phyloP scores from a whole-genome alignment of 2,797 vertebrate species.

The Pagetopsis macropterus region DNA sequence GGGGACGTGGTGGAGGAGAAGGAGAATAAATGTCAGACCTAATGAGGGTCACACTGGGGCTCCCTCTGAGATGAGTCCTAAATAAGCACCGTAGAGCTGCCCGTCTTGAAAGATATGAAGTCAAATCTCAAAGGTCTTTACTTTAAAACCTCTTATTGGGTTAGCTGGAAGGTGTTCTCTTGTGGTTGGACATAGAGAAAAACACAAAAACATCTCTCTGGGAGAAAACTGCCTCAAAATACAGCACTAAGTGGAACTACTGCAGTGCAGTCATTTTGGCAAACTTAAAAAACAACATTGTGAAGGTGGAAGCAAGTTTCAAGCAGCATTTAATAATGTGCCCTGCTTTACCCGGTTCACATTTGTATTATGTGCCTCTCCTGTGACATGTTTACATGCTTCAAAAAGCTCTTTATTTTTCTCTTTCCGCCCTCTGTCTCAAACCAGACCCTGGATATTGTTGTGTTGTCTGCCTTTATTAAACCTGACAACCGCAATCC shows the following conservation, averaged over 20 bases:
- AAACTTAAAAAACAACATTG: background rate
- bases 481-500: too few relatives aligned
- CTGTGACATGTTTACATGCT: too few relatives aligned
- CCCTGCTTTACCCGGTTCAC: background rate
- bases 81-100: background rate
- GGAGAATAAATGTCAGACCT: constrained; percentile 4
- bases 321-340: too few relatives aligned
- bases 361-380: too few relatives aligned
- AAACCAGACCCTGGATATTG: too few relatives aligned
- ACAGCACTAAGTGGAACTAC: background rate
- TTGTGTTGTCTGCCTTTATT: too few relatives aligned
- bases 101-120: too few relatives aligned
- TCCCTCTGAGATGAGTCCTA: constrained; percentile 1
- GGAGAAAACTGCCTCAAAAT: background rate
- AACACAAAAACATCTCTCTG: background rate
- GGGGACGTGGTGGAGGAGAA: constrained; percentile 13
- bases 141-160: background rate
- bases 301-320: background rate
- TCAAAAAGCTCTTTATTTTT: too few relatives aligned
- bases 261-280: constrained; percentile 3
- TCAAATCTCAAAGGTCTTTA: too few relatives aligned
- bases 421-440: background rate
- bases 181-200: background rate
- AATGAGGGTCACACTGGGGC: background rate
- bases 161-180: background rate